phyloP scores from a whole-genome alignment of 2,113 vertebrate genomes.

The Sialia sialis region DNA sequence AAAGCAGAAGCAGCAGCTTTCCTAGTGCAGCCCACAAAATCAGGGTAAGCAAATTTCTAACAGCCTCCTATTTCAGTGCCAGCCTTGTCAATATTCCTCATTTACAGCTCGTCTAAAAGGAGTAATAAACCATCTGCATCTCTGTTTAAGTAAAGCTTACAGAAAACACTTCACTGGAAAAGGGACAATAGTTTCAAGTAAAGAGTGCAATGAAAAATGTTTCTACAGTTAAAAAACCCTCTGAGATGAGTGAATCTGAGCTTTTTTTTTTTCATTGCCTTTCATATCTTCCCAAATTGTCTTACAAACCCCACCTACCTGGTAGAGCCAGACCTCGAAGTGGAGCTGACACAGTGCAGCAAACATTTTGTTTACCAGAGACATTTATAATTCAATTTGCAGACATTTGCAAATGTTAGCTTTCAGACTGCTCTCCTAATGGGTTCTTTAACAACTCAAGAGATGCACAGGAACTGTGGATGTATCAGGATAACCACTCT shows the following conservation, averaged over 20 bases:
- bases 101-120: neutral
- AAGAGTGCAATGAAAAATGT: neutral
- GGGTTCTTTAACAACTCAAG: slow-evolving; percentile 49
- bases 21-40: neutral
- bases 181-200: neutral
- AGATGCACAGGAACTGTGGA: slow-evolving; percentile 47
- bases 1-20: neutral
- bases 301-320: neutral
- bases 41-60: neutral
- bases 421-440: slow-evolving; percentile 50
- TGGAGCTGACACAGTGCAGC: neutral
- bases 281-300: neutral
- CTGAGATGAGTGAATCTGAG: neutral
- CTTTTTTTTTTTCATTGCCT: neutral
- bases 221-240: neutral
- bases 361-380: slow-evolving; percentile 21
- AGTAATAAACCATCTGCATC: neutral
- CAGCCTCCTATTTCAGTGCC: neutral
- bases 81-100: neutral
- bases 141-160: neutral
- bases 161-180: neutral
- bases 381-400: slow-evolving; percentile 62
- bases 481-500: slow-evolving; percentile 47
- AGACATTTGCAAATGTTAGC: slow-evolving; percentile 57
- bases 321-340: neutral